These are phyloP conservation scores for Ceratitis capitata DNA, from an alignment of 1,140 invertebrate genomes.

Conservation along the genomic window DNA sequence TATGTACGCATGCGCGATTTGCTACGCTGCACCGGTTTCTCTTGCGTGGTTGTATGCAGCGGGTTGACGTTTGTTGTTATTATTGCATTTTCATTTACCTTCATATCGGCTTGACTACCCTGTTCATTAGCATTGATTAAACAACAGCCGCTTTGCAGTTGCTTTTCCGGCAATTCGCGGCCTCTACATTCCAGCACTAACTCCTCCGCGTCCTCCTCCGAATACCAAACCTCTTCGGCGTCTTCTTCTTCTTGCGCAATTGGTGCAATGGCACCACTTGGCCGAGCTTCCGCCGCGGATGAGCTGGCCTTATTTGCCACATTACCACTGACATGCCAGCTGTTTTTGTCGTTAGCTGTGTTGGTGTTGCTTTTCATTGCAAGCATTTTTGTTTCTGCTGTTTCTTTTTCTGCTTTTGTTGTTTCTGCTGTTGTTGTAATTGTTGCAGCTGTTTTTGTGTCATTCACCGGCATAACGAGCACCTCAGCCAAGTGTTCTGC, in stretches of 20 bases:
- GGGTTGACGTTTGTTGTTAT: conserved; percentile 27
- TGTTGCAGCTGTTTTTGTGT: conserved; percentile 56
- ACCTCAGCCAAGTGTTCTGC: conserved; percentile 57
- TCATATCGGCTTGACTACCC: conserved; percentile 55
- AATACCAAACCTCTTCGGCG: conserved; percentile 38
- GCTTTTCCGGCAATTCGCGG: neutral
- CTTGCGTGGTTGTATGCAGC: conserved; percentile 32
- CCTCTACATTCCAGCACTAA: conserved; percentile 8
- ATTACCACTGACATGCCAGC: neutral
- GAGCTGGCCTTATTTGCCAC: conserved; percentile 27
- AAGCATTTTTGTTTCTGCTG: neutral
- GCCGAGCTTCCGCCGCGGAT: neutral
- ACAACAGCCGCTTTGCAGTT: conserved; percentile 42
- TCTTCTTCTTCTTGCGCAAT: conserved; percentile 58
- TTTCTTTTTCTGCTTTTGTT: neutral
- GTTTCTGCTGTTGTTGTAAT: conserved; percentile 44
- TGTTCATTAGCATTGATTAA: conserved; percentile 56
- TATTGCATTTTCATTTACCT: conserved; percentile 5
- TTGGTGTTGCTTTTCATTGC: neutral
- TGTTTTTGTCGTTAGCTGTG: conserved; percentile 7
- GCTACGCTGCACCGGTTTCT: conserved; percentile 58
- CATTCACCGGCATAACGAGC: conserved; percentile 55
- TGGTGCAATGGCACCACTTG: conserved; percentile 48
- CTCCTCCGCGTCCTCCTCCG: neutral
- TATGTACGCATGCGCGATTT: conserved; percentile 68